Conservation (phyloP, 2,888 invertebrate species). For the Drosophila longiperda region DNA sequence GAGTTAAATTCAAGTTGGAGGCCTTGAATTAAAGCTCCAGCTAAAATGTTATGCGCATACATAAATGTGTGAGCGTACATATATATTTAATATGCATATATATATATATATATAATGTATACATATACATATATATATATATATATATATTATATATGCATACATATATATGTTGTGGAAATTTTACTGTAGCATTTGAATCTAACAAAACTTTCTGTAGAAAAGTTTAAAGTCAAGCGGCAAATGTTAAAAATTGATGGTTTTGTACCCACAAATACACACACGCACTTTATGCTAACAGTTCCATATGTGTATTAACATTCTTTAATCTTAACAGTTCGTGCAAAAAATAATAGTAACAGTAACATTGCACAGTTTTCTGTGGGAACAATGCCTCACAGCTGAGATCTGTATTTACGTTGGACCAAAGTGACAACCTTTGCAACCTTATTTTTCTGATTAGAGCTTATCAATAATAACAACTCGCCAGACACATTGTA, state of each 20-base stretch:
- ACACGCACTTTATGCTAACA: slow-evolving; percentile 4
- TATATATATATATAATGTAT: neutral
- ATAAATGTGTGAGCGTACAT: slow-evolving; percentile 8
- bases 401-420: slow-evolving; percentile 12
- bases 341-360: slow-evolving; percentile 10
- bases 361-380: slow-evolving; percentile 27
- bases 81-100: neutral
- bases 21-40: slow-evolving; percentile 39
- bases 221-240: slow-evolving; percentile 66
- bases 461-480: slow-evolving; percentile 45
- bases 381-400: slow-evolving; percentile 1
- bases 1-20: slow-evolving; percentile 39
- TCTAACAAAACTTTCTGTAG: too few species aligned
- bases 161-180: slow-evolving; percentile 31
- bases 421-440: slow-evolving; percentile 34
- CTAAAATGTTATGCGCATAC: slow-evolving; percentile 29
- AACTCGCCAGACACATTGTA: slow-evolving; percentile 16
- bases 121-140: neutral
- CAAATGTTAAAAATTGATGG: slow-evolving; percentile 57
- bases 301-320: slow-evolving; percentile 1
- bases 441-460: slow-evolving; percentile 33
- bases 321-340: neutral
- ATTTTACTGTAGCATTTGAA: slow-evolving; percentile 25
- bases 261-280: slow-evolving; percentile 21
- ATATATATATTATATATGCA: neutral